Conservation (phyloP, 2,888 invertebrate genomes). For the Pseudoips prasinana region DNA sequence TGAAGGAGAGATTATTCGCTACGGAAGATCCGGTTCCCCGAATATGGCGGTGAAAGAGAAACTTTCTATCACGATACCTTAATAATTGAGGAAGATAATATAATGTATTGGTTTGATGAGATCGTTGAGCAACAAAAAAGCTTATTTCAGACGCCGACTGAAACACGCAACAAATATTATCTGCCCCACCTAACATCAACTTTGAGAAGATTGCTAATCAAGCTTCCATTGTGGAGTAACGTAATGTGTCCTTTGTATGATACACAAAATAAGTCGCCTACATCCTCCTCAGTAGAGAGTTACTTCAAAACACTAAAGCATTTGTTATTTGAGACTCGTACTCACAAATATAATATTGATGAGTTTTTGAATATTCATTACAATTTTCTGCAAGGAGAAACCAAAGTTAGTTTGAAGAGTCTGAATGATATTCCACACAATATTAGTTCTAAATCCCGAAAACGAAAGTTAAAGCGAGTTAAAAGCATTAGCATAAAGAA, state of each 20-base stretch:
- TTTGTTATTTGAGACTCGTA: constrained; percentile 3
- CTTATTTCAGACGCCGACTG: constrained; percentile 5
- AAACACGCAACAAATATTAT: constrained; percentile 2
- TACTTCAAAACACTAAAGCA: constrained; percentile 3
- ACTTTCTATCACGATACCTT: constrained; percentile 13
- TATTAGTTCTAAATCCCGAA: constrained; percentile 12
- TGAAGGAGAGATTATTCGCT: constrained; percentile 10
- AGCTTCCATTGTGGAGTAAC: constrained; percentile 2
- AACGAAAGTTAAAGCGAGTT: constrained; percentile 13
- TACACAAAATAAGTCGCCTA: constrained; percentile 3
- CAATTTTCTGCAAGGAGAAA: constrained; percentile 3
- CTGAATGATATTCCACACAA: constrained; percentile 8
- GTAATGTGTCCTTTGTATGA: constrained; percentile 3
- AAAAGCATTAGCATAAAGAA: constrained; percentile 10
- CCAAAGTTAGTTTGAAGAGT: constrained; percentile 3
- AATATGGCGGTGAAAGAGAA: constrained; percentile 14
- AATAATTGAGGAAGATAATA: constrained; percentile 13
- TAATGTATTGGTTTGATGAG: constrained; percentile 12
- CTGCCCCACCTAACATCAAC: constrained; percentile 2
- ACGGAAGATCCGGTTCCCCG: constrained; percentile 13
- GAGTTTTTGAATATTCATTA: constrained; percentile 4
- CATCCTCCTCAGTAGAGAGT: constrained; percentile 2
- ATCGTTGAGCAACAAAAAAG: constrained; percentile 10
- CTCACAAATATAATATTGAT: constrained; percentile 3
- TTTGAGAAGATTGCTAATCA: constrained; percentile 2